These are phyloP conservation scores for Apis florea DNA, from an alignment of 1,140 invertebrate genomes.

Conservation along the genomic window DNA sequence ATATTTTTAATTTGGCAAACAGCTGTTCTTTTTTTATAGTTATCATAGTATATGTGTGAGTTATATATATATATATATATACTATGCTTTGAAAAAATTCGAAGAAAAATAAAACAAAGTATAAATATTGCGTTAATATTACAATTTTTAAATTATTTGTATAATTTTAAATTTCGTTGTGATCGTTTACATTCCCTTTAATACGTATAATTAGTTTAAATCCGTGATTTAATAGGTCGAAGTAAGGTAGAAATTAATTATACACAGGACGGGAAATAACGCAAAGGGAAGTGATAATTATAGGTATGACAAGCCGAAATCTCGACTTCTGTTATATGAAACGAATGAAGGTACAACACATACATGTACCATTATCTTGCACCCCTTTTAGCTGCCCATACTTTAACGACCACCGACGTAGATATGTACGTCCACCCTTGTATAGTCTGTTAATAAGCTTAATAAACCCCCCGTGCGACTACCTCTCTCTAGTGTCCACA, in stretches of 20 bases:
- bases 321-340: slow-evolving; percentile 45
- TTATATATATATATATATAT: background rate
- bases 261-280: slow-evolving; percentile 28
- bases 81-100: background rate
- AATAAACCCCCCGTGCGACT: slow-evolving; percentile 69
- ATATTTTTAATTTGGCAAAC: background rate
- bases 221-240: background rate
- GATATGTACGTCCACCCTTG: slow-evolving; percentile 63
- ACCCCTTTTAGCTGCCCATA: slow-evolving; percentile 54
- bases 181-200: no score
- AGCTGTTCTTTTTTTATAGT: background rate
- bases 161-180: no score
- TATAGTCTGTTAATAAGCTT: slow-evolving; percentile 72
- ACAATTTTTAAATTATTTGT: no score
- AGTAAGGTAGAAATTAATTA: background rate
- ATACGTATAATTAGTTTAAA: background rate
- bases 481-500: slow-evolving; percentile 58
- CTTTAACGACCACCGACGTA: slow-evolving; percentile 60
- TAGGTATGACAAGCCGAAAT: slow-evolving; percentile 43
- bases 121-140: no score
- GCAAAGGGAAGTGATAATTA: slow-evolving; percentile 46
- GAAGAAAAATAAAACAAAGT: background rate
- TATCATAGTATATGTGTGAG: background rate
- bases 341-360: slow-evolving; percentile 41
- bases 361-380: slow-evolving; percentile 54